A percentile compares a stretch with the other conserved stretches of the same genome.
Evolutionary conservation across 2,888 invertebrate species (phyloP).

Genomic region (Muschampia plurimacula): DNA sequence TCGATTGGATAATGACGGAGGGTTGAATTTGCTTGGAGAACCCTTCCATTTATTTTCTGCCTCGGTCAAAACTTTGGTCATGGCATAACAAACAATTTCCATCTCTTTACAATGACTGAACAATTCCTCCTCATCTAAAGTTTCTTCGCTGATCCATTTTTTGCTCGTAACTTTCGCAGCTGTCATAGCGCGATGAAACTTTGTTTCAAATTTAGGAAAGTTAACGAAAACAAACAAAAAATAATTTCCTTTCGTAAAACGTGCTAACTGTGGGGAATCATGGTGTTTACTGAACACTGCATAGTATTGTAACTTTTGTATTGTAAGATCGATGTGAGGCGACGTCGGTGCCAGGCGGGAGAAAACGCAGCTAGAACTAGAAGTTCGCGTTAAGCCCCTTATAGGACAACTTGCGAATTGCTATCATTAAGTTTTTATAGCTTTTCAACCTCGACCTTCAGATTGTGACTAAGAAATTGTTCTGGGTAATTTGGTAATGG

Average conservation of each 20-base stretch:
- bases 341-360: conserved; percentile 71
- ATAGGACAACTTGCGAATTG: conserved; percentile 71
- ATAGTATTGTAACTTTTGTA: conserved; percentile 54
- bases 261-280: conserved; percentile 65
- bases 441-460: conserved; percentile 54
- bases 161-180: conserved; percentile 55
- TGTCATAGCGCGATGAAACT: conserved; percentile 18
- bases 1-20: conserved; percentile 70
- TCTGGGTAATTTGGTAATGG: conserved; percentile 46
- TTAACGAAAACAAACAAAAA: conserved; percentile 43
- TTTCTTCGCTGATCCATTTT: conserved; percentile 85
- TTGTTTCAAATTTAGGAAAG: conserved; percentile 7
- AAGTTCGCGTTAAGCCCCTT: conserved; percentile 60
- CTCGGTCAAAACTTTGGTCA: conserved; percentile 75
- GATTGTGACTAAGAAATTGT: conserved; percentile 36
- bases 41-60: conserved; percentile 82
- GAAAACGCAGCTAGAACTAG: conserved; percentile 38
- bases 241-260: conserved; percentile 43
- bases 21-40: conserved; percentile 55
- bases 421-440: conserved; percentile 70
- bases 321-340: conserved; percentile 73
- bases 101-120: conserved; percentile 83
- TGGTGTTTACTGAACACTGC: conserved; percentile 66
- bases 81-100: conserved; percentile 76
- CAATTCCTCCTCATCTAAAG: conserved; percentile 75